Conservation (phyloP, 2,888 invertebrate species). For the Drosophila niveifrons region DNA sequence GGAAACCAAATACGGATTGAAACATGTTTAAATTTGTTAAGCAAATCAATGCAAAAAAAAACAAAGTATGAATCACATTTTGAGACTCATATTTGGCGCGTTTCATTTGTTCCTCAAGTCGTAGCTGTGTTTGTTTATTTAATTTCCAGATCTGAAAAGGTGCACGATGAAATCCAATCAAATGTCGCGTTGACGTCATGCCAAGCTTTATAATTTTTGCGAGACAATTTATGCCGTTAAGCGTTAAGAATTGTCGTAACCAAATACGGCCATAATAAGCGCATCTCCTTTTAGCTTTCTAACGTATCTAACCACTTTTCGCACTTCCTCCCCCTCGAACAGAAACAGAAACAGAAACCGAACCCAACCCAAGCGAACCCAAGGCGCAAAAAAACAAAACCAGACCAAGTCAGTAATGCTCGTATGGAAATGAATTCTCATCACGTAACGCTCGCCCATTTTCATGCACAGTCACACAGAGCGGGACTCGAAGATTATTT, state of each 20-base stretch:
- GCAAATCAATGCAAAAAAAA: slow-evolving; percentile 8
- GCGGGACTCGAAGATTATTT: slow-evolving; percentile 28
- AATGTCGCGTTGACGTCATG: slow-evolving; percentile 50
- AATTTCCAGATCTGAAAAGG: slow-evolving; percentile 43
- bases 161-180: slow-evolving; percentile 42
- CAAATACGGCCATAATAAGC: slow-evolving; percentile 73
- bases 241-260: slow-evolving; percentile 45
- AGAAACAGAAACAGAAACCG: neutral
- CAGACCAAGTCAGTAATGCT: slow-evolving; percentile 8
- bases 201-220: neutral
- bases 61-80: slow-evolving; percentile 34
- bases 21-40: slow-evolving; percentile 15
- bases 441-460: slow-evolving; percentile 72
- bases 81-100: slow-evolving; percentile 44
- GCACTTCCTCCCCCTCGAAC: neutral
- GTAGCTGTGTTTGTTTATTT: slow-evolving; percentile 9
- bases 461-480: slow-evolving; percentile 76
- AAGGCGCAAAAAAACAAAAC: neutral
- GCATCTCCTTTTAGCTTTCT: slow-evolving; percentile 69
- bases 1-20: slow-evolving; percentile 17
- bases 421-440: slow-evolving; percentile 56
- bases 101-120: slow-evolving; percentile 31
- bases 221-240: slow-evolving; percentile 52
- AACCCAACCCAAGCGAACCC: slow-evolving; percentile 4
- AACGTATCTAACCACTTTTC: slow-evolving; percentile 14